Evolutionary conservation across 2,113 vertebrate genomes (phyloP), one percentile per base, ranked within the genome.

Genomic region (Catagonus wagneri): DNA sequence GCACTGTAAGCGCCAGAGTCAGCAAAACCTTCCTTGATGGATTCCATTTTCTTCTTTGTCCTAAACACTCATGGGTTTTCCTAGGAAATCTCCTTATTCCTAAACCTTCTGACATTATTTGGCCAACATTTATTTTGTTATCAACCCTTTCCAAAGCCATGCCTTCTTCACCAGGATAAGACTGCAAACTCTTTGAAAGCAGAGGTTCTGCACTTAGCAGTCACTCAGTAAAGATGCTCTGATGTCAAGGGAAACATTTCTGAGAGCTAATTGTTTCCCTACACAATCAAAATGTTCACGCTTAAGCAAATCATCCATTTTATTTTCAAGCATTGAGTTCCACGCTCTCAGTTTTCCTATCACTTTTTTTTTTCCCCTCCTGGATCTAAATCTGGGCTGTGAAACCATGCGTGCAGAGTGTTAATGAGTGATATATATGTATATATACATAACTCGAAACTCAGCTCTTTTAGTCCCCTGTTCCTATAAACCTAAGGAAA

Each of bases 291-390:
- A 74, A n/a, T 84, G 65, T 76, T 93, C 80, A 74, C 39, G 19
- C 29, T 72, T 76, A 56, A n/a, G 71, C 75, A 94, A 83, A 44
- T 36, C 52, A 66, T 39, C 80, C 3, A 2, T 63, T 92, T 96
- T 75, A 79, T 91, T 96, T 90, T 89, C 86, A 84, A 94, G 78
- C 32, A 56, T 19, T 65, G 83, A 96, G 61, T 52, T 83, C 16
- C n/a, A 71, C 72, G 34, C 29, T 83, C 16, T 85, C 32, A 14
- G 27, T 92, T 90, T 90, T 95, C 39, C 69, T 90, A 34, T 92
- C 23, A 72, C 60, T 71, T 63, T 60, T 54, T 58, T 74, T 19
- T 0, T 27, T 6, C 16, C n/a, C 25, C 19, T 39, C 25, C 19
- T 16, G 8, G n/a, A 63, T 92, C 68, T 87, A 93, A 97, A 85